Evolutionary conservation across 2,113 vertebrate genomes (phyloP).

Genomic region (Megaptera novaeangliae): DNA sequence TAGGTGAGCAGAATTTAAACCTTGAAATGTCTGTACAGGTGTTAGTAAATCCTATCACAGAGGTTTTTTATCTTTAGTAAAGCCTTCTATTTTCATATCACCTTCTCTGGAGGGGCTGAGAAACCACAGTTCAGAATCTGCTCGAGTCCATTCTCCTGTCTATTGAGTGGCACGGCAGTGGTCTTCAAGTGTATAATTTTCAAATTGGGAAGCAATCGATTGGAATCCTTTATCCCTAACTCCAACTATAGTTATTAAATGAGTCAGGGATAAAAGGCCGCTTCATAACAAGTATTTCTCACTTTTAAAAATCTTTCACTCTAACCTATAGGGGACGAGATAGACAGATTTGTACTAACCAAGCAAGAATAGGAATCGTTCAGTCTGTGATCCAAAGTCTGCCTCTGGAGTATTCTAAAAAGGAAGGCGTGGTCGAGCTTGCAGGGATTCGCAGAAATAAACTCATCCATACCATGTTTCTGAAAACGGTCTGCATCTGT

Average conservation of each 20-base stretch:
- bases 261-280: constrained; percentile 78
- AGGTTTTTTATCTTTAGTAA: constrained; percentile 52
- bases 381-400: constrained; percentile 95
- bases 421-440: constrained; percentile 91
- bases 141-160: constrained; percentile 77
- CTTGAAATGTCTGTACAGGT: constrained; percentile 72
- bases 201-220: constrained; percentile 92
- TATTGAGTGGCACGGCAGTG: constrained; percentile 84
- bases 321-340: neutral
- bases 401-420: constrained; percentile 91
- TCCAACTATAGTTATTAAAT: constrained; percentile 81
- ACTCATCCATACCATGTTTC: constrained; percentile 94
- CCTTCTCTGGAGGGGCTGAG: constrained; percentile 50
- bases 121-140: constrained; percentile 69
- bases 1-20: constrained; percentile 37
- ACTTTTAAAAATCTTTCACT: constrained; percentile 71
- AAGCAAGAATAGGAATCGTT: constrained; percentile 98
- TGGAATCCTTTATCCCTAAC: constrained; percentile 85
- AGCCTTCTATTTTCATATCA: constrained; percentile 74
- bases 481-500: constrained; percentile 89
- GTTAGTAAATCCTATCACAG: constrained; percentile 65
- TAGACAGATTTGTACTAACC: constrained; percentile 82
- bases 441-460: constrained; percentile 92
- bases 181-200: constrained; percentile 88
- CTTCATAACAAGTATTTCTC: constrained; percentile 80